Evolutionary conservation across 2,113 vertebrate genomes (phyloP).

Genomic region (Anhinga rufa): DNA sequence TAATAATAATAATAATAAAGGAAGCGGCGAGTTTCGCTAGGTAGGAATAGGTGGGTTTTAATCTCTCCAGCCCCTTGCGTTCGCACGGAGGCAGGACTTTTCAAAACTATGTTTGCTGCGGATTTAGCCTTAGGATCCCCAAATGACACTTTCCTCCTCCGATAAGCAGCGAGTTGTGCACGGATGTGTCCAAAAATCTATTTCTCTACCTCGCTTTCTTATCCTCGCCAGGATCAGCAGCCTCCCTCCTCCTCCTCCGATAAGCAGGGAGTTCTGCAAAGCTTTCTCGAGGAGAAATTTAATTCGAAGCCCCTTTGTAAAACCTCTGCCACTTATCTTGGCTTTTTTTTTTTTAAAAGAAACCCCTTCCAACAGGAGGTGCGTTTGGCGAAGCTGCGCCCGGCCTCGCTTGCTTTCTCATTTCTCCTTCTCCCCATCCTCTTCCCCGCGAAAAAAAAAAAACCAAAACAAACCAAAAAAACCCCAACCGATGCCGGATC

Average conservation of each 20-base stretch:
- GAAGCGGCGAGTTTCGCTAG: not conserved
- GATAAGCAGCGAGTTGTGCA: not conserved
- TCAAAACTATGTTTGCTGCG: conserved; percentile 39
- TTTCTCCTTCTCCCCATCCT: not conserved
- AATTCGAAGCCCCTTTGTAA: not conserved
- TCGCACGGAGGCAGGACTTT: conserved; percentile 16
- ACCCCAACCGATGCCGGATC: not conserved
- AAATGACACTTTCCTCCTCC: not conserved
- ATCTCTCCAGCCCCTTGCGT: not conserved
- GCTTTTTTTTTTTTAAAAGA: not conserved
- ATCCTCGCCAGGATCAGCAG: not conserved
- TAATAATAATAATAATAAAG: not conserved
- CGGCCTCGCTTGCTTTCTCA: not conserved
- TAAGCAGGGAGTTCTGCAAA: not conserved
- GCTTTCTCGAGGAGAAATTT: not conserved
- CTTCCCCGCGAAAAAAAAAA: not conserved
- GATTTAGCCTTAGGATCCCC: not conserved
- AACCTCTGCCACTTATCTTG: not conserved
- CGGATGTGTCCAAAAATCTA: not conserved
- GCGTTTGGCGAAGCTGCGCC: not conserved
- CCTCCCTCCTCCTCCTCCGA: not conserved
- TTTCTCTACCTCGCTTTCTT: not conserved
- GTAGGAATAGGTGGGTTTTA: not conserved
- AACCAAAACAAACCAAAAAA: no score
- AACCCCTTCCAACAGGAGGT: not conserved